Evolutionary conservation across 2,888 invertebrate genomes (phyloP).

Genomic region (Conus canariensis): DNA sequence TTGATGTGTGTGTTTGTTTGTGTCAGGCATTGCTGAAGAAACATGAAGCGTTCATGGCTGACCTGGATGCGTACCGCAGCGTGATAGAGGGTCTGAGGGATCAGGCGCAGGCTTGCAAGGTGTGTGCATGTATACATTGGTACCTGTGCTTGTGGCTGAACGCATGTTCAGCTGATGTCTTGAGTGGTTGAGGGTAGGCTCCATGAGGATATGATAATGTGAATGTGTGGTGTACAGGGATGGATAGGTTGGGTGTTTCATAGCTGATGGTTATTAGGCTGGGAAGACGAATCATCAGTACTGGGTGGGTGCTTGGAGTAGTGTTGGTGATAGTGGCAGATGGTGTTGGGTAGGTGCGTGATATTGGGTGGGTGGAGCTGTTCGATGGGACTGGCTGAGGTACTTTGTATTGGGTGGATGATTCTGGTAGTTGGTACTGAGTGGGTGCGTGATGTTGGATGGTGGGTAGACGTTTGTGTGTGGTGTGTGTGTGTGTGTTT

Average conservation of each 20-base stretch:
- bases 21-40: conserved; percentile 92
- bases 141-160: not conserved
- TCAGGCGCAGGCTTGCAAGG: conserved; percentile 94
- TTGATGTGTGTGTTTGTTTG: not conserved
- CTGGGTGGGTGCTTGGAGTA: no score
- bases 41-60: conserved; percentile 97
- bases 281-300: no score
- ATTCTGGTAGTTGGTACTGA: not conserved
- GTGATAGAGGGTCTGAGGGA: conserved; percentile 93
- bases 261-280: no score
- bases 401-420: no score
- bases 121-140: not conserved
- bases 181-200: not conserved
- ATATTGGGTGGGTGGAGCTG: no score
- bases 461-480: not conserved
- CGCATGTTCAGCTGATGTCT: not conserved
- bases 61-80: conserved; percentile 97
- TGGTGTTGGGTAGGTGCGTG: no score
- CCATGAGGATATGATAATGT: not conserved
- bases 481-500: not conserved
- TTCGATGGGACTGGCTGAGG: no score
- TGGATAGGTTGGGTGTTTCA: not conserved
- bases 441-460: not conserved
- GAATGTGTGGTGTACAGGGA: not conserved
- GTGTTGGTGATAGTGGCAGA: no score